A percentile compares a stretch with the other conserved stretches of the same genome.
Evolutionary conservation across 2,113 vertebrate genomes (phyloP).

Genomic region (Daboia siamensis): DNA sequence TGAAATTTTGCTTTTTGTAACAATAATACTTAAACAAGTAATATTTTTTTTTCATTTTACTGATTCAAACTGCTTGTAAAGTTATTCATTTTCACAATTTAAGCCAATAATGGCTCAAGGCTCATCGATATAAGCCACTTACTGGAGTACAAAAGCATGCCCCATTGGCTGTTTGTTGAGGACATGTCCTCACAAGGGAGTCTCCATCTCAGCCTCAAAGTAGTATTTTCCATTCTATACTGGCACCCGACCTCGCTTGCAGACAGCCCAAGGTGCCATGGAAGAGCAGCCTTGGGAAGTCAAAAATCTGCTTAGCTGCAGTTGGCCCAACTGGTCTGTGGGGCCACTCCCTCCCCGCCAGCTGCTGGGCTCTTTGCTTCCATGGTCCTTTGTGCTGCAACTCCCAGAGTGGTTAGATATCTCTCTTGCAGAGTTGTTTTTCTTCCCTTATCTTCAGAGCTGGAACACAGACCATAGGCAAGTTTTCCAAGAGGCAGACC

Average conservation of each 20-base stretch:
- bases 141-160: background rate
- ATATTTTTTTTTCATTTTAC: background rate
- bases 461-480: background rate
- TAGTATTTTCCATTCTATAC: background rate
- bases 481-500: background rate
- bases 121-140: background rate
- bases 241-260: background rate
- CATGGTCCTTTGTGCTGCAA: background rate
- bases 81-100: background rate
- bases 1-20: background rate
- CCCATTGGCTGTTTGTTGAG: background rate
- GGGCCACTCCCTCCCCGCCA: background rate
- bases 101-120: background rate
- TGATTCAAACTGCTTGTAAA: background rate
- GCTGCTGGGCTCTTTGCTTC: background rate
- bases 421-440: background rate
- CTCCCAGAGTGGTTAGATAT: background rate
- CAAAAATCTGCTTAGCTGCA: background rate
- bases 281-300: background rate
- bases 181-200: background rate
- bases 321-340: background rate
- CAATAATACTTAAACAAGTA: background rate
- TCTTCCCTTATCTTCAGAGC: background rate
- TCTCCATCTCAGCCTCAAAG: background rate
- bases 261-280: background rate